These are phyloP conservation scores for Sebastes jordani DNA, from an alignment of 2,797 vertebrate species.

Conservation along the genomic window DNA sequence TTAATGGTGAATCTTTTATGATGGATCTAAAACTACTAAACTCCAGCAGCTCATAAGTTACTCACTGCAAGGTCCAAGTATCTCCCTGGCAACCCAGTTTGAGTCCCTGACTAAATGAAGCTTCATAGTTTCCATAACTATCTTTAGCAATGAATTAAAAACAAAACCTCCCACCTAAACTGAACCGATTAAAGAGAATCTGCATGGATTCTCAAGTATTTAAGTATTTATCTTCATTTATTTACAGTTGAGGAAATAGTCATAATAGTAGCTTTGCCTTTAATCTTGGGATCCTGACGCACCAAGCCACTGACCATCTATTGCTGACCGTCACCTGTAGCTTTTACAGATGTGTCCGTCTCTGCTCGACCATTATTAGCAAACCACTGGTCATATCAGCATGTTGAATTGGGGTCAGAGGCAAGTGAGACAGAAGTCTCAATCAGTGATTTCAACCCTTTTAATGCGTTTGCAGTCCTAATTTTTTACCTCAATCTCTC, in stretches of 20 bases:
- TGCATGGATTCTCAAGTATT: not conserved
- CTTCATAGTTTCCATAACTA: constrained; percentile 11
- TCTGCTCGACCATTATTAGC: not conserved
- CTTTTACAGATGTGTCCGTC: not conserved
- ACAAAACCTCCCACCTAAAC: not conserved
- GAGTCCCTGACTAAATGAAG: constrained; percentile 2
- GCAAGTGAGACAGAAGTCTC: not conserved
- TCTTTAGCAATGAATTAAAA: constrained; percentile 12
- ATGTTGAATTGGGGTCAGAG: not conserved
- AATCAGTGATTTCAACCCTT: not conserved
- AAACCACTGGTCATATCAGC: not conserved
- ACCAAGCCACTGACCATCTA: not conserved
- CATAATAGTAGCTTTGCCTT: not conserved
- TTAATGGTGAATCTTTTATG: not conserved
- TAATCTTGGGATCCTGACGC: not conserved
- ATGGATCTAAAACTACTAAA: not conserved
- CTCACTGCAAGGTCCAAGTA: not conserved
- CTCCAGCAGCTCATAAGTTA: not conserved
- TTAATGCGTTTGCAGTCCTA: not conserved
- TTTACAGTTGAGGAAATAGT: not conserved
- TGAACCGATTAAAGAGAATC: not conserved
- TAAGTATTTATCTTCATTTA: not conserved
- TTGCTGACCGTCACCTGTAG: not conserved
- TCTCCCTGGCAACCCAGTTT: constrained; percentile 16
- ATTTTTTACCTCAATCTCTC: not conserved